Evolutionary conservation across 2,797 vertebrate species (phyloP).

Genomic region (Tarsius wallacei): DNA sequence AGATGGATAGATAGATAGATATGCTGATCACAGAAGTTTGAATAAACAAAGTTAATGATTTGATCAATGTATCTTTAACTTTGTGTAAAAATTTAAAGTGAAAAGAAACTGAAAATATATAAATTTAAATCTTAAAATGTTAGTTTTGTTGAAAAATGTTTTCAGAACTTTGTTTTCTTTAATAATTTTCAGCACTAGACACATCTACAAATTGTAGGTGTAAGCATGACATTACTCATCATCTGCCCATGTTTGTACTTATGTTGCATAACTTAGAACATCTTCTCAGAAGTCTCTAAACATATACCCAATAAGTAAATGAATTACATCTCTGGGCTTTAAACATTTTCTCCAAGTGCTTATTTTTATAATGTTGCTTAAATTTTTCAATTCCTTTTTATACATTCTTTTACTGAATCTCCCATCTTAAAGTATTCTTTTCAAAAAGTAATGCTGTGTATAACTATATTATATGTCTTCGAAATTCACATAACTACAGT

Average conservation of each 20-base stretch:
- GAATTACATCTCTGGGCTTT: background rate
- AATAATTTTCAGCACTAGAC: background rate
- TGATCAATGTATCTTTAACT: background rate
- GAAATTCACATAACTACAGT: background rate
- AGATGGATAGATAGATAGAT: too few relatives aligned
- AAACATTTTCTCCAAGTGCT: constrained; percentile 16
- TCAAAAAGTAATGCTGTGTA: background rate
- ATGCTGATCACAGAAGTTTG: background rate
- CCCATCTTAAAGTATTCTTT: constrained; percentile 5
- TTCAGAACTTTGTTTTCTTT: background rate
- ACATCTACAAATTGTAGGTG: background rate
- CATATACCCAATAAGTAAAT: background rate
- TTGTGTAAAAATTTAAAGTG: background rate
- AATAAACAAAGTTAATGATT: background rate
- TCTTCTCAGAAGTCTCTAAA: background rate
- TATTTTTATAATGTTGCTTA: constrained; percentile 13
- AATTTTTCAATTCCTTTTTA: background rate
- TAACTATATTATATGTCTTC: background rate
- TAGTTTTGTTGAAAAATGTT: background rate
- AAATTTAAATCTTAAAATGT: background rate
- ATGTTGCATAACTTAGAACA: constrained; percentile 22
- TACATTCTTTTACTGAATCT: background rate
- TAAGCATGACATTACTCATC: background rate
- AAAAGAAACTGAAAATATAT: background rate
- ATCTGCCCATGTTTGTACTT: background rate